Percentiles rank a stretch among this genome's conserved stretches.
phyloP scores from a whole-genome alignment of 2,888 invertebrate species.

The Osmoderma eremita region DNA sequence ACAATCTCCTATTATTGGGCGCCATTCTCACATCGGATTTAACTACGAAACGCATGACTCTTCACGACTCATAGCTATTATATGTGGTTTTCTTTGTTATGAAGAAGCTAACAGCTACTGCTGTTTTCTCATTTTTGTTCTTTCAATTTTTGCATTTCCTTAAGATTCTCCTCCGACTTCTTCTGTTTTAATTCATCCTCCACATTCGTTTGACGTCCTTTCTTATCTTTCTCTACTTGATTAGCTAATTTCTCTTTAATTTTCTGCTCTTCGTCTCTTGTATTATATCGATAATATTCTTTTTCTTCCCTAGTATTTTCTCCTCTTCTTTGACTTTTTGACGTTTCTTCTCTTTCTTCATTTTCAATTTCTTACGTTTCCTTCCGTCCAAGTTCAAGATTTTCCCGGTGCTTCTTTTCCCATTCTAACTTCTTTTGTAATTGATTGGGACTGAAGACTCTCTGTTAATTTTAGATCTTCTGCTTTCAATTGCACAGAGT shows the following conservation, averaged over 20 bases:
- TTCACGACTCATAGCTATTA: constrained; percentile 60
- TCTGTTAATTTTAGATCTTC: constrained; percentile 47
- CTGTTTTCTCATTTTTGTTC: constrained; percentile 80
- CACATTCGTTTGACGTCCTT: constrained; percentile 66
- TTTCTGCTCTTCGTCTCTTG: constrained; percentile 58
- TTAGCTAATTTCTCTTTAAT: constrained; percentile 63
- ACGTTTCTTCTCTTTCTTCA: constrained; percentile 64
- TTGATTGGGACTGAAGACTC: constrained; percentile 60
- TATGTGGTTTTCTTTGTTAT: constrained; percentile 68
- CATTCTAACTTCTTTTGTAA: constrained; percentile 69
- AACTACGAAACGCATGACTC: constrained; percentile 76
- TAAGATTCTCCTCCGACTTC: constrained; percentile 69
- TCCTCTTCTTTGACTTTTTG: constrained; percentile 67
- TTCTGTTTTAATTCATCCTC: constrained; percentile 62
- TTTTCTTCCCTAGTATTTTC: constrained; percentile 50
- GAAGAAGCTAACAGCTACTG: constrained; percentile 84
- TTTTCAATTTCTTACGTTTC: constrained; percentile 63
- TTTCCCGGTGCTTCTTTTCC: constrained; percentile 69
- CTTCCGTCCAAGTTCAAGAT: constrained; percentile 66
- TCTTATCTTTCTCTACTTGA: constrained; percentile 67
- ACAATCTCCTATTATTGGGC: constrained; percentile 70
- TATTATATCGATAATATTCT: constrained; percentile 48
- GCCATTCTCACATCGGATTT: constrained; percentile 92
- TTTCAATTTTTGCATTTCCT: constrained; percentile 76
- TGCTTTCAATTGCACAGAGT: no score